phyloP scores from a whole-genome alignment of 2,888 invertebrate genomes.

The Halictus quadricinctus region DNA sequence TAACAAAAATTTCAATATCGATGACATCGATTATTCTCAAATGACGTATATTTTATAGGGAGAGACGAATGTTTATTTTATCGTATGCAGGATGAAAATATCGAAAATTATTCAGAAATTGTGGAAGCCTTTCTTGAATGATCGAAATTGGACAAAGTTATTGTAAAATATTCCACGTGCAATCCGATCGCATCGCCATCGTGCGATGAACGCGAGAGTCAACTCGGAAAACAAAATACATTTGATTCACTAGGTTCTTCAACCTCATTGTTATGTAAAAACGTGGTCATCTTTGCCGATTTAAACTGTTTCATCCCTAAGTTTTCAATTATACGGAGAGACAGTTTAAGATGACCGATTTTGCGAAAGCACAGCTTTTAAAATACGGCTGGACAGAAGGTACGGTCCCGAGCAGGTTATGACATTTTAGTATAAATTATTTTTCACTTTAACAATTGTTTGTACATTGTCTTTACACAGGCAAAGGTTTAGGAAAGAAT shows the following conservation, averaged over 20 bases:
- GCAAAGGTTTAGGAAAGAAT: slow-evolving; percentile 92
- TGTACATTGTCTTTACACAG: slow-evolving; percentile 82
- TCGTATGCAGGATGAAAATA: too few relatives aligned
- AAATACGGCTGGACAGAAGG: slow-evolving; percentile 91
- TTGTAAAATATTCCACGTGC: background rate
- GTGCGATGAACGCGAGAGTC: background rate
- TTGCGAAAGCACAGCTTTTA: slow-evolving; percentile 88
- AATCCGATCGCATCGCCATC: slow-evolving; percentile 27
- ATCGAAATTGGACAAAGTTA: slow-evolving; percentile 47
- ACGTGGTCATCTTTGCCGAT: background rate
- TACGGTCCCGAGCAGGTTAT: slow-evolving; percentile 71
- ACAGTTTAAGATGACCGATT: slow-evolving; percentile 82
- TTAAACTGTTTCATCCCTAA: background rate
- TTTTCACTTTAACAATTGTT: slow-evolving; percentile 5
- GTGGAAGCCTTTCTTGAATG: background rate
- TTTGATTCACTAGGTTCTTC: slow-evolving; percentile 27
- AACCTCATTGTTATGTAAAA: slow-evolving; percentile 6
- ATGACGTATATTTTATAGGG: background rate
- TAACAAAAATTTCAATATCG: background rate
- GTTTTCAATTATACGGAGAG: background rate
- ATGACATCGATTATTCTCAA: slow-evolving; percentile 11
- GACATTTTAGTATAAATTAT: background rate
- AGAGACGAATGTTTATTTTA: background rate
- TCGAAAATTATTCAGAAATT: background rate
- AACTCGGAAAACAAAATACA: background rate